Evolutionary conservation across 2,113 vertebrate genomes (phyloP).

Genomic region (Pollachius pollachius): DNA sequence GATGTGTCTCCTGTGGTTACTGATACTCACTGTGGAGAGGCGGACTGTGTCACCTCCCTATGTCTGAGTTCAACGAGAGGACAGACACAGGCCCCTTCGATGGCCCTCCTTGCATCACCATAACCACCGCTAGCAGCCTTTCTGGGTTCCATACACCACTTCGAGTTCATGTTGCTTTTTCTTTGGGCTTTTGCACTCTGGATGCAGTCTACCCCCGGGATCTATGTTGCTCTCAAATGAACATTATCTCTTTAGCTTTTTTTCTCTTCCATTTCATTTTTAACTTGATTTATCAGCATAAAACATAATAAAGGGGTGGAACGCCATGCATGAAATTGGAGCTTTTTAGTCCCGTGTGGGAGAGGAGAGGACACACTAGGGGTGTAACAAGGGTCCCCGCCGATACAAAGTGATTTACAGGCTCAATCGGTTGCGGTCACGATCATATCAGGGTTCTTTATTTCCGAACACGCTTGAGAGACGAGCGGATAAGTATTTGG

Average conservation of each 20-base stretch:
- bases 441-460: too few species aligned
- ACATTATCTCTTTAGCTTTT: background rate
- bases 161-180: too few species aligned
- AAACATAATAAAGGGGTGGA: too few species aligned
- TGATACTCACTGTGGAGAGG: conserved; percentile 46
- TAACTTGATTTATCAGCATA: too few species aligned
- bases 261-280: background rate
- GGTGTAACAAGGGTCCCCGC: background rate
- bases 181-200: too few species aligned
- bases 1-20: conserved; percentile 26
- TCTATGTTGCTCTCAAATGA: too few species aligned
- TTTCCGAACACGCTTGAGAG: too few species aligned
- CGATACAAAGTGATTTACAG: background rate
- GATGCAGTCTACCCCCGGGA: too few species aligned
- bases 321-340: too few species aligned
- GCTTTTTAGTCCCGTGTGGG: too few species aligned
- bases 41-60: conserved; percentile 46
- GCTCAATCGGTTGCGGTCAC: background rate
- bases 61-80: conserved; percentile 54
- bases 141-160: background rate
- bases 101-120: conserved; percentile 13
- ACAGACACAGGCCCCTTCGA: conserved; percentile 21
- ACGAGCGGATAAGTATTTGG: too few species aligned
- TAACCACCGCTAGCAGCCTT: conserved; percentile 16
- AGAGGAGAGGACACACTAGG: too few species aligned